Conservation (phyloP, 2,113 vertebrate species). For the Oncorhynchus clarkii region DNA sequence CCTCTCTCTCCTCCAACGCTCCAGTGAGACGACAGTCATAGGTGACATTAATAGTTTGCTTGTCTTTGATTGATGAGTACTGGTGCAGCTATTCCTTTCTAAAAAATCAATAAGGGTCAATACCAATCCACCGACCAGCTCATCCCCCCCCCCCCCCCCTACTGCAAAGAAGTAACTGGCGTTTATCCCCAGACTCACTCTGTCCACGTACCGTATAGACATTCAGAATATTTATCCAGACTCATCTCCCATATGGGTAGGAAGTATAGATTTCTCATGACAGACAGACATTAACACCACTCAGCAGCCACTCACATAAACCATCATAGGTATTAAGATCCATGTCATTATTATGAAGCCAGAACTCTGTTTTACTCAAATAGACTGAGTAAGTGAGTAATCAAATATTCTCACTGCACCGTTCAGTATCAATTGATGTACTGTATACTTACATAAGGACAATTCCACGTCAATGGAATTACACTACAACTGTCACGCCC, state of each 20-base stretch:
- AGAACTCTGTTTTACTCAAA: not conserved
- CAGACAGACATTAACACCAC: not conserved
- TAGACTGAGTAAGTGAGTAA: too few species aligned
- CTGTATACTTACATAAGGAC: not conserved
- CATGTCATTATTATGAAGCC: not conserved
- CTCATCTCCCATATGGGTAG: too few species aligned
- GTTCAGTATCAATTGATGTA: not conserved
- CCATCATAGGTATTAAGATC: not conserved
- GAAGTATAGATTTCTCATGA: not conserved
- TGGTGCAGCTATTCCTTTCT: conserved; percentile 29
- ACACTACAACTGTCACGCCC: too few species aligned
- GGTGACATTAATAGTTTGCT: too few species aligned
- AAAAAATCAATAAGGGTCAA: conserved; percentile 44
- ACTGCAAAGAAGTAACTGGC: conserved; percentile 18
- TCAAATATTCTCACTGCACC: not conserved
- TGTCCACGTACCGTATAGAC: not conserved
- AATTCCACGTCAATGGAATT: too few species aligned
- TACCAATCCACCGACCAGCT: conserved; percentile 11
- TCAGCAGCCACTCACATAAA: not conserved
- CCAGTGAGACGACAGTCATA: not conserved
- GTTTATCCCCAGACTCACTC: conserved; percentile 18
- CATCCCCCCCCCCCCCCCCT: conserved; percentile 47
- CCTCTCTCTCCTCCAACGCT: not conserved
- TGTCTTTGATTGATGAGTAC: too few species aligned
- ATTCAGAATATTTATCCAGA: too few species aligned